Evolutionary conservation across 2,888 invertebrate species (phyloP).

Genomic region (Melanchra persicariae): DNA sequence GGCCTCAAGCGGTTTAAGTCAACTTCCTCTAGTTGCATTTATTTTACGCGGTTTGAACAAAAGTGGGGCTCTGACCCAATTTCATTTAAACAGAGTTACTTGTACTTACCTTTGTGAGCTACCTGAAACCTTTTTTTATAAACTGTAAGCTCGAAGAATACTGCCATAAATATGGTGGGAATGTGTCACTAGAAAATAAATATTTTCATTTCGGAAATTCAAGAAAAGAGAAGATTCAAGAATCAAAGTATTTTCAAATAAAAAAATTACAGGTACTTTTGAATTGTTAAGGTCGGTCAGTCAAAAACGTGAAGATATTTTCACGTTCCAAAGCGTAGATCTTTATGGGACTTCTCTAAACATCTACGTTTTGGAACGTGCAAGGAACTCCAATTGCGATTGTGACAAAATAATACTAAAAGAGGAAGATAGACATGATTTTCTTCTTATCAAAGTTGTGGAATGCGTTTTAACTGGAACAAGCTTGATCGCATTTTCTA

Average conservation of each 20-base stretch:
- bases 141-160: conserved; percentile 1
- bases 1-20: conserved; percentile 52
- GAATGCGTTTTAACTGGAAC: conserved; percentile 48
- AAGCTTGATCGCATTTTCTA: conserved; percentile 52
- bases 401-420: conserved; percentile 22
- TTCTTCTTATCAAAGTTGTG: conserved; percentile 37
- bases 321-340: too few relatives aligned
- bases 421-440: conserved; percentile 23
- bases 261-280: too few relatives aligned
- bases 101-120: conserved; percentile 27
- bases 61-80: conserved; percentile 59
- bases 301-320: too few relatives aligned
- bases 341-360: too few relatives aligned
- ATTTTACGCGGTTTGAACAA: conserved; percentile 51
- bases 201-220: conserved; percentile 34
- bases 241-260: too few relatives aligned
- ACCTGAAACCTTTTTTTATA: conserved; percentile 18
- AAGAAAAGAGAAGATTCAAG: too few relatives aligned
- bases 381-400: conserved; percentile 24
- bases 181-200: conserved; percentile 29
- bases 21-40: conserved; percentile 62
- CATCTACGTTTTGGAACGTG: too few relatives aligned
- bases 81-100: conserved; percentile 43
- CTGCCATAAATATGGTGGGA: not conserved
- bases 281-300: too few relatives aligned